Percentiles rank a stretch among this genome's conserved stretches.
Conservation (phyloP, 2,797 vertebrate genomes). For the Amblyraja radiata region DNA sequence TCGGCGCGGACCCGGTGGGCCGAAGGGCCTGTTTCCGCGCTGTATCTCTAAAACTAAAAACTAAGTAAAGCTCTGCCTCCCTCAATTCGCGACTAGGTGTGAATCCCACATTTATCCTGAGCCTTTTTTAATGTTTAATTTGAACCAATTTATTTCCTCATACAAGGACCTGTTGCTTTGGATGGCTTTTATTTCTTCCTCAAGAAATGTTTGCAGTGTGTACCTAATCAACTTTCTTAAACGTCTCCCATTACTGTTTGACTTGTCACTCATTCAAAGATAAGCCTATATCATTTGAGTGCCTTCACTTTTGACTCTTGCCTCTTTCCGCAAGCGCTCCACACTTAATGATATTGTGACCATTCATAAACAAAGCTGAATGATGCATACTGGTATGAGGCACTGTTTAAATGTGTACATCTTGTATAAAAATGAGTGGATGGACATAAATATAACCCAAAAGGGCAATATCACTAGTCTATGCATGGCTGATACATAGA, state of each 20-base stretch:
- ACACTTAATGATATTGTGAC: not conserved
- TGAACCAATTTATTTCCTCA: not conserved
- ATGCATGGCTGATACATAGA: too few species aligned
- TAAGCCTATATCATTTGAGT: not conserved
- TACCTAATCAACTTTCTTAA: not conserved
- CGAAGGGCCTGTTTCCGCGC: too few species aligned
- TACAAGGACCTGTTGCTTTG: not conserved
- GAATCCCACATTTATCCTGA: not conserved
- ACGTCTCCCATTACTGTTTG: not conserved
- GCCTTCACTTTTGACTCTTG: not conserved
- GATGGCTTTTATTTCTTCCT: not conserved
- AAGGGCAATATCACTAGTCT: not conserved
- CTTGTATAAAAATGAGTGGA: not conserved
- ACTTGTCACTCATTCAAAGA: not conserved
- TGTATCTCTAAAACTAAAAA: too few species aligned
- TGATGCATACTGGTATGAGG: not conserved
- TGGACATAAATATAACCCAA: not conserved
- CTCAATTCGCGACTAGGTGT: not conserved
- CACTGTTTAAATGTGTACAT: not conserved
- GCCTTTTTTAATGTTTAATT: not conserved
- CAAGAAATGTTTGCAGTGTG: not conserved
- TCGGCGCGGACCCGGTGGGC: too few species aligned
- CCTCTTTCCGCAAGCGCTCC: not conserved
- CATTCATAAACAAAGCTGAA: not conserved
- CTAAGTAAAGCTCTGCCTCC: not conserved